Base-by-base conservation (phyloP, 1,140 invertebrate species). In the Sipha flava region DNA sequence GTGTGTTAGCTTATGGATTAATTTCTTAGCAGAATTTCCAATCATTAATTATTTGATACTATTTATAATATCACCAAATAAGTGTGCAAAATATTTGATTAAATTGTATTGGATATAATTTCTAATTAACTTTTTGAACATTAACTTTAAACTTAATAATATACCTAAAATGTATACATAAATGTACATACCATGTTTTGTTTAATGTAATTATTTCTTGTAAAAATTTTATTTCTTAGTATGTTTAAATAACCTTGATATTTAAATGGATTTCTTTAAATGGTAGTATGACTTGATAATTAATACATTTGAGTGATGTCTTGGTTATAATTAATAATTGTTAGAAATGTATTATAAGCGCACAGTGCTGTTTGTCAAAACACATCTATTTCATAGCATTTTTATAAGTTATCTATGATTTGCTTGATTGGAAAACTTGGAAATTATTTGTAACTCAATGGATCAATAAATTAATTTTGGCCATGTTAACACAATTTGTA, bases 401-500 rank as follows among this genome's bases (percentile, higher is more conserved):
- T 21, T 10, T 26, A 14, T 0, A 70, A 29, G 37, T 40, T 4
- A 31, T 31, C 1, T 47, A 6, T 14, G 21, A 23, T 45, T 43
- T 45, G 40, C 37, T 26, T 45, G 23, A 70, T 70, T 70, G 40
- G 66, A 47, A 45, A 47, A 18, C 9, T 49, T 45, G 40, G 34
- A 40, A 43, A 43, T 66, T 26, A 6, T 66, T 40, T 62, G 18
- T 34, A 62, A 34, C 57, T 6, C n/a, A n/a, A 10, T 62, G 29
- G 59, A 21, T 43, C 34, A 66, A 40, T 37, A 5, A 57, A 62
- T 34, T 34, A 26, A n/a, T 43, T 5, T 70, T 18, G 5, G 18
- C 40, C 66, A 47, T 70, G 16, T 3, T 70, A 43, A 70, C 66
- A 70, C 66, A 47, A 70, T 70, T 70, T 29, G 66, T 70, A 70